Evolutionary conservation across 2,797 vertebrate species (phyloP), one percentile per base, ranked within the genome.

Genomic region (Lepilemur septentrionalis): DNA sequence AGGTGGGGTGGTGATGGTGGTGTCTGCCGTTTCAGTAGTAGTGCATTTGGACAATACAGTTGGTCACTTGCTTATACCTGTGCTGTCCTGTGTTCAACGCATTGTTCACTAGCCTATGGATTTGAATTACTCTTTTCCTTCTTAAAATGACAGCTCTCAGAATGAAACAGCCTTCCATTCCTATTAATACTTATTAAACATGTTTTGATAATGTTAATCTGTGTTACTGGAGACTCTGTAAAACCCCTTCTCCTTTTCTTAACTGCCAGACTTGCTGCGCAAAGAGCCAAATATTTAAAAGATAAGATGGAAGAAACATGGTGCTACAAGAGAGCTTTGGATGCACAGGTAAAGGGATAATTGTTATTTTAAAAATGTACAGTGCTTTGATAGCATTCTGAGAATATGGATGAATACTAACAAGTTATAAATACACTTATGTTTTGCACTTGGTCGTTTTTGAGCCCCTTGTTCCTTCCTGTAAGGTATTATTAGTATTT

Each of bases 251-350:
- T 92, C 87, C 61, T n/a, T 10, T 82, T 69, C 35, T 93, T 90
- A 83, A 93, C 48, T 95, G 96, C 90, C 87, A 99, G 99, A 90
- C 93, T 99, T 61, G 98, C 98, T 96, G 96, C 96, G 13, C 98
- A 98, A 94, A 98, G 98, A 94, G 95, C 98, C 48, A 98, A 98
- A 88, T 98, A 98, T 82, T 91, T 99, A 80, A 98, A 98, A 96
- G 97, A 98, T 70, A 99, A 98, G 96, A 97, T 97, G 30, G 98
- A 99, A 96, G 98, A 98, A 95, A 96, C 88, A 1, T 89, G 97
- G 7, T 93, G 79, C 94, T 99, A 99, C 94, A 99, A 98, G 97
- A 98, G 28, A 59, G 99, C 98, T 55, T 96, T 99, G 97, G 99
- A 99, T 91, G 96, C 96, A 1, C 99, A 99, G 99, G 99, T 98